Conservation (phyloP, 2,888 invertebrate genomes). For the Aplocera efformata region DNA sequence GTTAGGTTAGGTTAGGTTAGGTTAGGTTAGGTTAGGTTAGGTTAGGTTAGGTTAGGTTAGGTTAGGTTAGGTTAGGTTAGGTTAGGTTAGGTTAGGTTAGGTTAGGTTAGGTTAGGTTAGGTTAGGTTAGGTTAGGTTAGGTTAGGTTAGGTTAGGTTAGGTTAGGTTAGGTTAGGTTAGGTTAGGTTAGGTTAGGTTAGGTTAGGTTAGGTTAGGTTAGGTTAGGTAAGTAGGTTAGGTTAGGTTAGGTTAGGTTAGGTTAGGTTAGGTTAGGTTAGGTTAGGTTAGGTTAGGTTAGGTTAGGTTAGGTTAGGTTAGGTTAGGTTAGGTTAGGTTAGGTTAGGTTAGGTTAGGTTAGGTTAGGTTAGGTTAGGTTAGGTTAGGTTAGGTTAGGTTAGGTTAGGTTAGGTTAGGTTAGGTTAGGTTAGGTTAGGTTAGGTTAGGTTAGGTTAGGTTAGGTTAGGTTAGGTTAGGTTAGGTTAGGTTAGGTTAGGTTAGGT, state of each 20-base stretch:
- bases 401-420: conserved; percentile 19
- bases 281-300: conserved; percentile 13
- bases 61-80: conserved; percentile 22
- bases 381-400: conserved; percentile 1
- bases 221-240: conserved; percentile 21
- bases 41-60: conserved; percentile 24
- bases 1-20: conserved; percentile 22
- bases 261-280: conserved; percentile 15
- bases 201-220: conserved; percentile 24
- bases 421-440: conserved; percentile 29
- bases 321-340: conserved; percentile 11
- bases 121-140: conserved; percentile 23
- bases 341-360: conserved; percentile 15
- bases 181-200: conserved; percentile 27
- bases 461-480: conserved; percentile 33
- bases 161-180: conserved; percentile 22
- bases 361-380: conserved; percentile 4
- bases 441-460: conserved; percentile 27
- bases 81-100: conserved; percentile 18
- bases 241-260: conserved; percentile 25
- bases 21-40: conserved; percentile 23
- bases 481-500: conserved; percentile 35
- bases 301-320: conserved; percentile 12
- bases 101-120: conserved; percentile 19
- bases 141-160: conserved; percentile 29